Conservation (phyloP, 2,797 vertebrate species). For the Argentina silus region DNA sequence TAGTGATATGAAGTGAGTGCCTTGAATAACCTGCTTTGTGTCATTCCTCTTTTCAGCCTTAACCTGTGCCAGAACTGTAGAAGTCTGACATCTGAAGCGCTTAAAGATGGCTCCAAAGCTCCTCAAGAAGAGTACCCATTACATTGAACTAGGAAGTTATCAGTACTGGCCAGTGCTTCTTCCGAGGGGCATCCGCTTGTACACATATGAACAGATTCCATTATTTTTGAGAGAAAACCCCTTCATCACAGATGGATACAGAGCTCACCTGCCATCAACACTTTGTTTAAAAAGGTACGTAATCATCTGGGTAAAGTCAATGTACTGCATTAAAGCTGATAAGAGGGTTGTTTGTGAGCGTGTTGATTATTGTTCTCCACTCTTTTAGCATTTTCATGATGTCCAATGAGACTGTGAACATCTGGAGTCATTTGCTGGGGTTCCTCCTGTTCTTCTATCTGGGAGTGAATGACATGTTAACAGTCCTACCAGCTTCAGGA, state of each 20-base stretch:
- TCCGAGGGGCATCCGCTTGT: slow-evolving; percentile 91
- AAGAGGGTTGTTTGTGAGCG: neutral
- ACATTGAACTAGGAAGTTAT: slow-evolving; percentile 93
- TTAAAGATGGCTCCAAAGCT: slow-evolving; percentile 71
- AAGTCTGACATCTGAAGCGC: slow-evolving; percentile 17
- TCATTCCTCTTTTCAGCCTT: slow-evolving; percentile 30
- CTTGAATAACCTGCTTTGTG: neutral
- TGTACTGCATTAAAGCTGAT: neutral
- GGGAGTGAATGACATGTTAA: slow-evolving; percentile 89
- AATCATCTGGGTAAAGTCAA: neutral
- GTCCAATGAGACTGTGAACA: slow-evolving; percentile 97
- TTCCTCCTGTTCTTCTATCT: slow-evolving; percentile 93
- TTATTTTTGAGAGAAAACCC: slow-evolving; percentile 95
- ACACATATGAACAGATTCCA: slow-evolving; percentile 96
- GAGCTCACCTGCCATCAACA: slow-evolving; percentile 93
- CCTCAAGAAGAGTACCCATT: slow-evolving; percentile 83
- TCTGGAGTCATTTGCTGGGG: slow-evolving; percentile 97
- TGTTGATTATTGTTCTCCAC: neutral
- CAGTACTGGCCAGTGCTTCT: slow-evolving; percentile 95
- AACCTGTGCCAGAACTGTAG: slow-evolving; percentile 18
- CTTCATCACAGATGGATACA: slow-evolving; percentile 97
- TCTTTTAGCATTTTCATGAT: slow-evolving; percentile 89
- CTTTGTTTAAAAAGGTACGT: slow-evolving; percentile 93
- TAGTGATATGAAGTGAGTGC: too few species aligned
- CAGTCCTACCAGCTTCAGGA: slow-evolving; percentile 87